Percentiles rank a stretch among this genome's conserved stretches.
phyloP scores from a whole-genome alignment of 2,113 vertebrate genomes.

The Oceanites oceanicus region DNA sequence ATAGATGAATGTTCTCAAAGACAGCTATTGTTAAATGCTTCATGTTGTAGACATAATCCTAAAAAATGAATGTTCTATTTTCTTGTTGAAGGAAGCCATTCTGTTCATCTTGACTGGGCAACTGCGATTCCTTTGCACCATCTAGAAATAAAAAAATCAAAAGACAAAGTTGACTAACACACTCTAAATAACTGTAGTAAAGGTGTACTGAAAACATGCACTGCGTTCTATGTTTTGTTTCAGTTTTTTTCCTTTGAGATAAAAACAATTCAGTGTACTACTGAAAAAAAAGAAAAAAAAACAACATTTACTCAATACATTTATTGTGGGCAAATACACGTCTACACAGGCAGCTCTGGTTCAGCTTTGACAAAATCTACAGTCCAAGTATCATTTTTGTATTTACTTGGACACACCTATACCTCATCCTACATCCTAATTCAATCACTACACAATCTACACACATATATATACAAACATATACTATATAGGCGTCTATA shows the following conservation, averaged over 20 bases:
- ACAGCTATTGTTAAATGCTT: background rate
- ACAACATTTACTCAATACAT: background rate
- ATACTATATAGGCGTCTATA: background rate
- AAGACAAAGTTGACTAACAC: background rate
- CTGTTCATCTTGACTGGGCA: background rate
- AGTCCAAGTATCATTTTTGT: background rate
- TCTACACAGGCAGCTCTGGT: background rate
- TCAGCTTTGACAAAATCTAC: background rate
- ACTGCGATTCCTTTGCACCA: background rate
- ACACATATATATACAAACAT: background rate
- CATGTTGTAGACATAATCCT: background rate
- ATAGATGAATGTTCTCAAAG: background rate
- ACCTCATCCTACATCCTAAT: background rate
- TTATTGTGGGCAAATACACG: background rate
- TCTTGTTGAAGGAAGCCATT: background rate
- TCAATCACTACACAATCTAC: background rate
- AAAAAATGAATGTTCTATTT: background rate
- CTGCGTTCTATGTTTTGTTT: background rate
- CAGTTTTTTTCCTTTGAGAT: background rate
- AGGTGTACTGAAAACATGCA: background rate
- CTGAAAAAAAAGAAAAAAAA: background rate
- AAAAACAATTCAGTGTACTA: background rate
- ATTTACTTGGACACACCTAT: background rate
- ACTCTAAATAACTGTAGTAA: background rate
- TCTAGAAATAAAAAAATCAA: slow-evolving; percentile 40